These are phyloP conservation scores for Drosophila paucipuncta DNA, from an alignment of 2,888 invertebrate species.

Conservation along the genomic window DNA sequence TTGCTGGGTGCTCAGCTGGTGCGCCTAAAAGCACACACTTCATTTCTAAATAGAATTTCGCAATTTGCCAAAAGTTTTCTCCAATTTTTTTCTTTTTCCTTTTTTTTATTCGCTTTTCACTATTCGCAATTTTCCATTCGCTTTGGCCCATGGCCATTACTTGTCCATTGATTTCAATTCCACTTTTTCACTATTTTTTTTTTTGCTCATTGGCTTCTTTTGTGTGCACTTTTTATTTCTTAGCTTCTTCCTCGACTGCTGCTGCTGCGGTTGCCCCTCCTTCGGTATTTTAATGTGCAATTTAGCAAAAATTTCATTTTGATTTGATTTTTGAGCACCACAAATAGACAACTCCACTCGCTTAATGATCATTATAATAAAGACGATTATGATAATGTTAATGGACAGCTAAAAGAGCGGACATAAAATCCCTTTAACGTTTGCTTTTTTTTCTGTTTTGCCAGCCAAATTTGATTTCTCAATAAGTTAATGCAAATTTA, in stretches of 20 bases:
- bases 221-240: conserved; percentile 33
- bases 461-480: conserved; percentile 5
- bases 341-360: conserved; percentile 26
- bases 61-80: conserved; percentile 58
- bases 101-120: conserved; percentile 24
- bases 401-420: conserved; percentile 1
- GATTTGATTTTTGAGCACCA: conserved; percentile 50
- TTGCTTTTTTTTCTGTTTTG: background rate
- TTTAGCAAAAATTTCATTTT: conserved; percentile 64
- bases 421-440: background rate
- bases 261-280: conserved; percentile 5
- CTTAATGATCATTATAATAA: conserved; percentile 9
- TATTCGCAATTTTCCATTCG: conserved; percentile 14
- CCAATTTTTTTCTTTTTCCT: conserved; percentile 33
- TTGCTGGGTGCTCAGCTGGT: conserved; percentile 48
- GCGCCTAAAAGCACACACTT: conserved; percentile 76
- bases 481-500: conserved; percentile 12
- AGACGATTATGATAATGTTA: conserved; percentile 10
- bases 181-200: conserved; percentile 17
- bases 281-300: conserved; percentile 67
- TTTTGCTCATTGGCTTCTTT: conserved; percentile 52
- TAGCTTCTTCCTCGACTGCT: conserved; percentile 3
- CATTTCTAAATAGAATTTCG: conserved; percentile 76
- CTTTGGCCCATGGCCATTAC: conserved; percentile 48
- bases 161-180: conserved; percentile 75